phyloP scores from a whole-genome alignment of 30 jellyfish, hydroid and myxozoan genomes.

The Cassiopea andromeda region DNA sequence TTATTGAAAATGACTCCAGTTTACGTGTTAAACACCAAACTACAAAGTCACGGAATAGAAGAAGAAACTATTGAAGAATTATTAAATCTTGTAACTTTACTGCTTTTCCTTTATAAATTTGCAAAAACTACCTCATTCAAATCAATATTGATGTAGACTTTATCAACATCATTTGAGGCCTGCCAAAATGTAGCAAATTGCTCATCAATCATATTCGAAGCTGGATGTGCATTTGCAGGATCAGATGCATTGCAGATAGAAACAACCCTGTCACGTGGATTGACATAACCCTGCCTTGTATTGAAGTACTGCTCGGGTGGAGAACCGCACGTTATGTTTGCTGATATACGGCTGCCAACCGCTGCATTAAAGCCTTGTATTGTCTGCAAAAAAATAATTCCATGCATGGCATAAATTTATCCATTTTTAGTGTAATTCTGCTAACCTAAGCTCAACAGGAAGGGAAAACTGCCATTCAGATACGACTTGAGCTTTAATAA shows the following conservation, averaged over 20 bases:
- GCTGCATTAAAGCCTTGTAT: conserved; percentile 78
- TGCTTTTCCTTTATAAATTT: background rate
- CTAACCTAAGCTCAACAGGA: no score
- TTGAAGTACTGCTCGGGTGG: conserved; percentile 97
- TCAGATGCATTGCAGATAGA: conserved; percentile 74
- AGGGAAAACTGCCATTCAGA: no score
- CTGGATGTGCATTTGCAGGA: conserved; percentile 69
- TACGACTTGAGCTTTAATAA: no score
- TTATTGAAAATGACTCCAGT: no score
- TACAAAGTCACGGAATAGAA: no score
- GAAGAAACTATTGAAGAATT: background rate
- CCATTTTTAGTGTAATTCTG: no score
- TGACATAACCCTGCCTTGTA: conserved; percentile 90
- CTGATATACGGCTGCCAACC: conserved; percentile 71
- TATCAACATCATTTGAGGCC: conserved; percentile 37
- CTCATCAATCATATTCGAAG: conserved; percentile 69
- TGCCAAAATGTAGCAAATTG: conserved; percentile 66
- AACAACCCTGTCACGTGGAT: conserved; percentile 70
- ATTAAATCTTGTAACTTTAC: no score
- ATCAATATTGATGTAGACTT: conserved; percentile 58
- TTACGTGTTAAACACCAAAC: no score
- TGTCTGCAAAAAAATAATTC: background rate
- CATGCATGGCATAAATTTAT: background rate
- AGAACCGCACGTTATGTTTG: conserved; percentile 93
- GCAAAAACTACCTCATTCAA: conserved; percentile 59